A percentile compares a stretch with the other conserved stretches of the same genome.
These are phyloP conservation scores for Amia ocellicauda DNA, from an alignment of 2,113 vertebrate genomes.

Conservation along the genomic window DNA sequence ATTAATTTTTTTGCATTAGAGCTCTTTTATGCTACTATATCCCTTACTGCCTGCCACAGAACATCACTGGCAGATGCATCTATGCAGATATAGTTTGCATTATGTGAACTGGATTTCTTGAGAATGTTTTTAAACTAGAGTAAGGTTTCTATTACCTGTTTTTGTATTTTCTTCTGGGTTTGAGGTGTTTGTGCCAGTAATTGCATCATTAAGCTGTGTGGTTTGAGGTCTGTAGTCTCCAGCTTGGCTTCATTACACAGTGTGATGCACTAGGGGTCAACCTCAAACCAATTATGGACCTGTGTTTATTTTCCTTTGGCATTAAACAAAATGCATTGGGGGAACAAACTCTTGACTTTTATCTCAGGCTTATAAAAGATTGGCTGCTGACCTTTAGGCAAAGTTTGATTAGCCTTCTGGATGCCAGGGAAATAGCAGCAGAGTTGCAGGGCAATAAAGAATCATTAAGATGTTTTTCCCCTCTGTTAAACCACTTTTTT, in stretches of 20 bases:
- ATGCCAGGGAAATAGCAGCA: background rate
- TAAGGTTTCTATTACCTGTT: too few relatives aligned
- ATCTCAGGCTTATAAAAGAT: background rate
- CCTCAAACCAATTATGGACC: too few relatives aligned
- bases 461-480: background rate
- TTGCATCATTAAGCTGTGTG: too few relatives aligned
- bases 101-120: too few relatives aligned
- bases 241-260: background rate
- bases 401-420: conserved; percentile 4
- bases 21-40: too few relatives aligned
- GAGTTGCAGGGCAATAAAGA: background rate
- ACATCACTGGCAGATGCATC: too few relatives aligned
- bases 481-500: background rate
- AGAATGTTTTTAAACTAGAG: too few relatives aligned
- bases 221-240: background rate
- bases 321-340: background rate
- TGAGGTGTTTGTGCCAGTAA: too few relatives aligned
- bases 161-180: too few relatives aligned
- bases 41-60: too few relatives aligned
- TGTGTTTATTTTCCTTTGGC: background rate
- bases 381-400: background rate
- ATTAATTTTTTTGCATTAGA: too few relatives aligned
- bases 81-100: too few relatives aligned
- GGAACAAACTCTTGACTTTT: background rate
- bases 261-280: background rate